Evolutionary conservation across 2,113 vertebrate genomes (phyloP), one percentile per base, ranked within the genome.

Genomic region (Piprites chloris): DNA sequence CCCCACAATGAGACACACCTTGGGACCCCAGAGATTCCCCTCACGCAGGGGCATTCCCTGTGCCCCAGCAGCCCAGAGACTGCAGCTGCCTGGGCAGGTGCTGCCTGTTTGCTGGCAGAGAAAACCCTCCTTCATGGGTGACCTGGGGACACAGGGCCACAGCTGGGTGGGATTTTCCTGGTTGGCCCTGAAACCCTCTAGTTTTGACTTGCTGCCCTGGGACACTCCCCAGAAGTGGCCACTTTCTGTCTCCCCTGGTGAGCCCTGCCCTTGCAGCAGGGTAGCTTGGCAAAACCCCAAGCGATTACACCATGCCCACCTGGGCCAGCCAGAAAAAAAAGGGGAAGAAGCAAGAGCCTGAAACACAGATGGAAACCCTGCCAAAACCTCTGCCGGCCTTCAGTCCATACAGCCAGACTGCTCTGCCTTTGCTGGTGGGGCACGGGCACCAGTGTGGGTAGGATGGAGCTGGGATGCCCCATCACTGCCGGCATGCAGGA

Each of bases 121-220:
- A 69, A 47, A 89, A 37, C 26, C 55, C 82, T 73, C 52, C 14
- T 0, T 1, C 35, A 3, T 32, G 90, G 95, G 92, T 94, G 95
- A 89, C 33, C 0, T 7, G 46, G 71, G 77, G 59, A 52, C 78
- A 62, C 21, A 5, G 62, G 52, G n/a, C 44, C 1, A 4, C 83
- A 66, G 71, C 83, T 81, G 92, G 47, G 12, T 19, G 80, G 91
- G 86, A 89, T 93, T 96, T 95, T 95, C 65, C 80, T 93, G 63
- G 17, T 59, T 1, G 1, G 65, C 41, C 77, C 75, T 26, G n/a
- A 91, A 87, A 53, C 41, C 8, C 37, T 84, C 84, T 39, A 44
- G 50, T 80, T 93, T 84, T 89, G 47, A 78, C 63, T 93, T 21
- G 4, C 26, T 53, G 79, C 42, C 28, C 53, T 7, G 13, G 72